Conservation (phyloP, 2,797 vertebrate species). For the Arrhamphus sclerolepis region DNA sequence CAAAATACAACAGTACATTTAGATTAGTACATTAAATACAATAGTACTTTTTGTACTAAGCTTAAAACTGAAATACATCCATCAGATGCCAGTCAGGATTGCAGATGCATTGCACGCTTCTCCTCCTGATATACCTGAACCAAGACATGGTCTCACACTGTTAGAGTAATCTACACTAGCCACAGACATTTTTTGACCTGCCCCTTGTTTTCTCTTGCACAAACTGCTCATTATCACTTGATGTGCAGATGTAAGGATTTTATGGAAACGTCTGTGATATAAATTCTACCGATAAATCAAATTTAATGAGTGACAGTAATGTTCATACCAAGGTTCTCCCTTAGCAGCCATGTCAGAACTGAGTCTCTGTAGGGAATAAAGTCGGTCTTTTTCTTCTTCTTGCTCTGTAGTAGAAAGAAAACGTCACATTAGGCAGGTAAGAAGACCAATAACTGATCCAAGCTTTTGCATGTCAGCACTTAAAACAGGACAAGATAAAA, state of each 20-base stretch:
- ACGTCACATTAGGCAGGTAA: constrained; percentile 3
- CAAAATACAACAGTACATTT: too few species aligned
- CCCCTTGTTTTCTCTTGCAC: constrained; percentile 16
- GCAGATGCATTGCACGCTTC: constrained; percentile 18
- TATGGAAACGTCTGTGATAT: constrained; percentile 17
- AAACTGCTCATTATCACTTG: constrained; percentile 20
- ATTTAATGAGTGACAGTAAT: constrained; percentile 18
- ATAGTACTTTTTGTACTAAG: too few species aligned
- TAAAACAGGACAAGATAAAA: constrained; percentile 6
- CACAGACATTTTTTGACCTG: constrained; percentile 18
- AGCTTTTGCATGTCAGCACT: not conserved
- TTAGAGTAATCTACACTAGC: constrained; percentile 40
- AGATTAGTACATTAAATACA: too few species aligned
- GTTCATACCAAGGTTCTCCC: constrained; percentile 93
- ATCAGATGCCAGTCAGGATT: not conserved
- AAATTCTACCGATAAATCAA: not conserved
- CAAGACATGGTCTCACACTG: too few species aligned
- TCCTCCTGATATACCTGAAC: too few species aligned
- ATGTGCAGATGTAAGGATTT: constrained; percentile 9
- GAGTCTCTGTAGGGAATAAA: constrained; percentile 99
- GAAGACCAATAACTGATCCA: not conserved
- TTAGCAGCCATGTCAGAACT: constrained; percentile 96
- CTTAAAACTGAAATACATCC: too few species aligned
- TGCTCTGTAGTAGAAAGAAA: constrained; percentile 85
- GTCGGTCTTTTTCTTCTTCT: constrained; percentile 98